Evolutionary conservation across 2,113 vertebrate genomes (phyloP).

Genomic region (Triplophysa siluroides): DNA sequence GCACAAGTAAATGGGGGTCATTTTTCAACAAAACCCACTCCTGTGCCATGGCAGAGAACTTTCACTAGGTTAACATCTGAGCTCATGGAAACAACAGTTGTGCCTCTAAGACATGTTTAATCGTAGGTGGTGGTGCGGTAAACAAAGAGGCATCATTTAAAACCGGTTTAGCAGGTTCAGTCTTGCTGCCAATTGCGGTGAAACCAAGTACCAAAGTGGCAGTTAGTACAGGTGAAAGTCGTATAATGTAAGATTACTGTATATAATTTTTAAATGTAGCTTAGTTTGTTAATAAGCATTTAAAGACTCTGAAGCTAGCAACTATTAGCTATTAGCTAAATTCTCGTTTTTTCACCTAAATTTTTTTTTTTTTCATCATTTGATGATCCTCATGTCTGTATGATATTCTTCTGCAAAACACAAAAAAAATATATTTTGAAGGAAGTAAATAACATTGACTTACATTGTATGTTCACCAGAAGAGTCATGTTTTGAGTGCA

Average conservation of each 20-base stretch:
- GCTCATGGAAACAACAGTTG: neutral
- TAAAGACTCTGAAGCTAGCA: neutral
- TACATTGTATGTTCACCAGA: no score
- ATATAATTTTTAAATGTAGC: no score
- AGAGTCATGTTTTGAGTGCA: no score
- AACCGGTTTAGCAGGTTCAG: constrained; percentile 23
- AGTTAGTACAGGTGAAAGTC: neutral
- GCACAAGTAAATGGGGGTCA: constrained; percentile 39
- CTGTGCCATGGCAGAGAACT: neutral
- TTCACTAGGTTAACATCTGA: neutral
- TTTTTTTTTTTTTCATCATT: no score
- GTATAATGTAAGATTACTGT: no score
- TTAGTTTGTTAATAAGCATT: no score
- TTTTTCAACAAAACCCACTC: constrained; percentile 31
- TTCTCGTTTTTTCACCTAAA: no score
- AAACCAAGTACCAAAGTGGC: neutral
- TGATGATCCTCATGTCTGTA: no score
- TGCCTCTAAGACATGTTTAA: neutral
- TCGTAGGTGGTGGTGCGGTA: neutral
- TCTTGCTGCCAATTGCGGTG: neutral
- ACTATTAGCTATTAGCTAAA: neutral
- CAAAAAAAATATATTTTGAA: no score
- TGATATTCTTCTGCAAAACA: no score
- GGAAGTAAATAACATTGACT: no score
- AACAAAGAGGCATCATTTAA: constrained; percentile 2